Conservation (phyloP, 2,888 invertebrate genomes). For the Leucophora obtusa region DNA sequence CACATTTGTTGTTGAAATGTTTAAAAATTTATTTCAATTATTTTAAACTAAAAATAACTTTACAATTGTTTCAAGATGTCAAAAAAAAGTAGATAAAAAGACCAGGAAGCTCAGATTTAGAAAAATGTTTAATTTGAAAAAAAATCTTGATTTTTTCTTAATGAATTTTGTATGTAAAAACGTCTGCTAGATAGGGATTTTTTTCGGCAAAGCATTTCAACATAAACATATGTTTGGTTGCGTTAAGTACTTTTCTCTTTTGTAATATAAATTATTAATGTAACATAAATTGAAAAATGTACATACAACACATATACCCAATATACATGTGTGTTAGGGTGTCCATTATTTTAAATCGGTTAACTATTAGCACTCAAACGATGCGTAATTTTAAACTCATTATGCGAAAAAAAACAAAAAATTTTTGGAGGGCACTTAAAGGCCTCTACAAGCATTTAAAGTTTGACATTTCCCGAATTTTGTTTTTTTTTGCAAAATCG, state of each 20-base stretch:
- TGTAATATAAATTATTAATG: constrained; percentile 33
- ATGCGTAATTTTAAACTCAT: no score
- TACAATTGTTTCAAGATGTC: constrained; percentile 48
- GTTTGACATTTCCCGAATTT: no score
- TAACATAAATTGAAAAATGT: neutral
- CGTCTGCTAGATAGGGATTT: neutral
- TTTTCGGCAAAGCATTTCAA: neutral
- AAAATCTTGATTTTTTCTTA: neutral
- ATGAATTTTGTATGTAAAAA: neutral
- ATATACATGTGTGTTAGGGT: constrained; percentile 12
- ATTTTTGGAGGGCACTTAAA: no score
- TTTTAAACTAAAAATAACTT: constrained; percentile 19
- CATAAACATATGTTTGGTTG: neutral
- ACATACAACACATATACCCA: no score
- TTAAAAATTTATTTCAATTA: neutral
- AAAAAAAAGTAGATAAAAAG: neutral
- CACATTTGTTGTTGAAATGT: constrained; percentile 1
- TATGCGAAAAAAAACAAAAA: no score
- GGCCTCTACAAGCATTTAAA: no score
- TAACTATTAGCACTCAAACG: no score
- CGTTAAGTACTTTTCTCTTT: constrained; percentile 25
- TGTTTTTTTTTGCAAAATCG: no score
- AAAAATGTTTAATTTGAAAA: neutral
- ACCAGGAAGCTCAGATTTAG: neutral
- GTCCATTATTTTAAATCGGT: no score